These are phyloP conservation scores for Bergia puertoricense DNA, from an alignment of 92 coral and sea anemone genomes.

Conservation along the genomic window DNA sequence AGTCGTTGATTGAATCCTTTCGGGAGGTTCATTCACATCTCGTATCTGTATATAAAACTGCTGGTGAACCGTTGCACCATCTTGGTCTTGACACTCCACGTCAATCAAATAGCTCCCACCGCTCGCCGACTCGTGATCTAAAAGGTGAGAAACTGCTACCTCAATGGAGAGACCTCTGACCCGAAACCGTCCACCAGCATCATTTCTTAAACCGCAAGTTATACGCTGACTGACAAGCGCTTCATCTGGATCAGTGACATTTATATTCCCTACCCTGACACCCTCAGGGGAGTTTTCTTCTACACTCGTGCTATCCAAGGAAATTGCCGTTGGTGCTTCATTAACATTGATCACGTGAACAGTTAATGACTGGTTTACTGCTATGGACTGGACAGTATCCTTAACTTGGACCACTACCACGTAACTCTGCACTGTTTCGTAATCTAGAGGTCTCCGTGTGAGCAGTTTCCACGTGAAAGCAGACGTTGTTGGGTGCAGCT, in stretches of 20 bases:
- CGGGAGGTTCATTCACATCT: slow-evolving; percentile 61
- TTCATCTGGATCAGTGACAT: slow-evolving; percentile 68
- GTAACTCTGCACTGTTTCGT: slow-evolving; percentile 53
- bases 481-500: slow-evolving; percentile 52
- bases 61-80: slow-evolving; percentile 60
- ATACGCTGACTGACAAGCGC: slow-evolving; percentile 51
- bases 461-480: slow-evolving; percentile 62
- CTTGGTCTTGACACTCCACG: slow-evolving; percentile 72
- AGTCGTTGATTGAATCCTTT: slow-evolving; percentile 43
- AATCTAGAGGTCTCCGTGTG: slow-evolving; percentile 65
- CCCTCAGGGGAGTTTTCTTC: slow-evolving; percentile 62
- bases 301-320: slow-evolving; percentile 45
- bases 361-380: slow-evolving; percentile 70
- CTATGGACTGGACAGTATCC: slow-evolving; percentile 44
- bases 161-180: slow-evolving; percentile 54
- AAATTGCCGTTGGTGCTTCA: slow-evolving; percentile 68
- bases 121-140: slow-evolving; percentile 60
- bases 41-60: slow-evolving; percentile 45
- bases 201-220: slow-evolving; percentile 64
- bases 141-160: slow-evolving; percentile 59
- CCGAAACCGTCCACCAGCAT: slow-evolving; percentile 72
- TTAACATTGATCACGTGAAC: slow-evolving; percentile 69
- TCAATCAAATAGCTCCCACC: slow-evolving; percentile 59
- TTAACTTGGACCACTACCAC: slow-evolving; percentile 48
- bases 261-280: slow-evolving; percentile 52